Percentiles rank a stretch among this genome's conserved stretches.
Evolutionary conservation across 2,888 invertebrate species (phyloP).

Genomic region (Torymus texanus): DNA sequence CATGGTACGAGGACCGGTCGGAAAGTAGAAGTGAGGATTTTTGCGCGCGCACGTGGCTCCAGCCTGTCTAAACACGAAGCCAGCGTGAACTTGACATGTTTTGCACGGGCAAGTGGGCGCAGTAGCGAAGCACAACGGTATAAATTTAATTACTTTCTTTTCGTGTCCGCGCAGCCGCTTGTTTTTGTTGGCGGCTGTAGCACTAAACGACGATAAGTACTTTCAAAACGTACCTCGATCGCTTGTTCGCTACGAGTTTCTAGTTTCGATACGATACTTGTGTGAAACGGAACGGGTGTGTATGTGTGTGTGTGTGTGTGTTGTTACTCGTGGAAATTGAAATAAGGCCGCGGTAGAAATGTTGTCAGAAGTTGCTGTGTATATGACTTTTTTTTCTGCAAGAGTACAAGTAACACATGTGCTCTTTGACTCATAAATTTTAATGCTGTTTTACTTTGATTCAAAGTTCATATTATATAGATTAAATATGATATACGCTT

Average conservation of each 20-base stretch:
- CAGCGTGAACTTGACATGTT: slow-evolving; percentile 11
- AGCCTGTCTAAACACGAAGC: slow-evolving; percentile 26
- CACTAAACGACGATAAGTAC: slow-evolving; percentile 31
- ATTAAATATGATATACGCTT: no score
- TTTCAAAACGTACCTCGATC: slow-evolving; percentile 23
- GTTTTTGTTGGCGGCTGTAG: background rate
- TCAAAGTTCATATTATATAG: no score
- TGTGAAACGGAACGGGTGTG: slow-evolving; percentile 1
- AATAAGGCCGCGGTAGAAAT: no score
- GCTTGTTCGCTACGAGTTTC: slow-evolving; percentile 25
- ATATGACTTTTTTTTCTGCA: no score
- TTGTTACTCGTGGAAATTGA: no score
- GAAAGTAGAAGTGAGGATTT: slow-evolving; percentile 28
- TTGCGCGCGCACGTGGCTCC: background rate
- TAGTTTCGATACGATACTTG: slow-evolving; percentile 4
- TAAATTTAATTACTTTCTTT: slow-evolving; percentile 48
- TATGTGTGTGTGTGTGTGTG: background rate
- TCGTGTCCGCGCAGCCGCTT: background rate
- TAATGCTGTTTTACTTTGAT: no score
- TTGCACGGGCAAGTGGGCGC: slow-evolving; percentile 2
- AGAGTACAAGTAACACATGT: no score
- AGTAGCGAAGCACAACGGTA: slow-evolving; percentile 19
- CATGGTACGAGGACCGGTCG: background rate
- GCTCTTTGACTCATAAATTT: no score
- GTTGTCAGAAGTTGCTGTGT: no score